These are phyloP conservation scores for Parnassius glacialis DNA, from an alignment of 2,888 invertebrate species.

Conservation along the genomic window DNA sequence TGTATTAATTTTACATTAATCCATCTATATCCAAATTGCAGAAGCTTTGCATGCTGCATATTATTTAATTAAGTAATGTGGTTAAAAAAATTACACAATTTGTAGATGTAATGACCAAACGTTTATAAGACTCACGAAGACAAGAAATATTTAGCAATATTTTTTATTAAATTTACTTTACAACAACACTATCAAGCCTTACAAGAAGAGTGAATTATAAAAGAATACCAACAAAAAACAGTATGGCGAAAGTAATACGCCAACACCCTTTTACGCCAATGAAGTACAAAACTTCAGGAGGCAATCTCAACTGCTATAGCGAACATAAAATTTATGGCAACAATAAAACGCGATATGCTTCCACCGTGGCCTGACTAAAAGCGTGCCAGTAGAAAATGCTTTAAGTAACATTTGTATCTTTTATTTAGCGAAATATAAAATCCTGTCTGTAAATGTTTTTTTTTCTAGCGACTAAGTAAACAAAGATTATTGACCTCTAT, in stretches of 20 bases:
- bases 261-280: conserved; percentile 42
- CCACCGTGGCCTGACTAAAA: conserved; percentile 53
- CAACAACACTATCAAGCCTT: no score
- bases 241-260: conserved; percentile 36
- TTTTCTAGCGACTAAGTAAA: no score
- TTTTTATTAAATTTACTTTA: no score
- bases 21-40: no score
- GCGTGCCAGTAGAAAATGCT: conserved; percentile 39
- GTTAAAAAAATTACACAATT: no score
- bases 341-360: conserved; percentile 76
- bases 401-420: conserved; percentile 33
- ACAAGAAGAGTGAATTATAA: conserved; percentile 6
- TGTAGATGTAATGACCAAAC: no score
- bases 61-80: no score
- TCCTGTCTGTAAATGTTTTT: neutral
- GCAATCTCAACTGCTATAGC: conserved; percentile 70
- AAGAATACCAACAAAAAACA: conserved; percentile 1
- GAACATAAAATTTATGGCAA: conserved; percentile 67
- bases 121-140: no score
- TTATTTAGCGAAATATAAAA: conserved; percentile 21
- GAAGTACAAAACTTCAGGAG: conserved; percentile 71
- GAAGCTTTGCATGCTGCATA: no score
- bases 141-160: no score
- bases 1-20: no score
- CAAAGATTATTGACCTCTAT: no score